phyloP scores from a whole-genome alignment of 2,888 invertebrate genomes.

The Tenthredo notha region DNA sequence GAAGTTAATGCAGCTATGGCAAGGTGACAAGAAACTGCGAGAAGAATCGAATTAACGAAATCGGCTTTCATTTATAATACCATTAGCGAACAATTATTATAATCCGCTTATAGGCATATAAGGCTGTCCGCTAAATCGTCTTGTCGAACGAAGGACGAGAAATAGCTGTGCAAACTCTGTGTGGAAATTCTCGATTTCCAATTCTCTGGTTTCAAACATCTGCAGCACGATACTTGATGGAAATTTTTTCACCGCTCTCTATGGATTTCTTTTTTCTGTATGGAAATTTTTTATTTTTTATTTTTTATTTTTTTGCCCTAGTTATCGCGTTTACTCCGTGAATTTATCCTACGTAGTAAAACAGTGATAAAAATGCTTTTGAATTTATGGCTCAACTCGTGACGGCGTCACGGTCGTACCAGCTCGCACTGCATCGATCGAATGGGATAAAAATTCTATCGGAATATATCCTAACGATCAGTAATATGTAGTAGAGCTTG shows the following conservation, averaged over 20 bases:
- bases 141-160: neutral
- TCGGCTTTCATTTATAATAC: constrained; percentile 4
- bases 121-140: neutral
- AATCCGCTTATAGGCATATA: constrained; percentile 16
- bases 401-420: neutral
- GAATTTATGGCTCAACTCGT: constrained; percentile 6
- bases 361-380: constrained; percentile 30
- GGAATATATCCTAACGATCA: constrained; percentile 8
- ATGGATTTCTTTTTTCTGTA: neutral
- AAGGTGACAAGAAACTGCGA: neutral
- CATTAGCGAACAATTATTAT: constrained; percentile 23
- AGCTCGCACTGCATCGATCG: constrained; percentile 18
- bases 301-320: neutral
- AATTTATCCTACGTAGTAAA: neutral
- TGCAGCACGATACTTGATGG: neutral
- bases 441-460: constrained; percentile 15
- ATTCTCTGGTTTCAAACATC: neutral
- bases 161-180: neutral
- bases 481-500: neutral
- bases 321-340: neutral
- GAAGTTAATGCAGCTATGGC: neutral
- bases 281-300: neutral
- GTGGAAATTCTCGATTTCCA: neutral
- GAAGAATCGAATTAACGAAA: constrained; percentile 8
- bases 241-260: neutral